phyloP scores from a whole-genome alignment of 2,113 vertebrate genomes.

The Colistium nudipinnis region DNA sequence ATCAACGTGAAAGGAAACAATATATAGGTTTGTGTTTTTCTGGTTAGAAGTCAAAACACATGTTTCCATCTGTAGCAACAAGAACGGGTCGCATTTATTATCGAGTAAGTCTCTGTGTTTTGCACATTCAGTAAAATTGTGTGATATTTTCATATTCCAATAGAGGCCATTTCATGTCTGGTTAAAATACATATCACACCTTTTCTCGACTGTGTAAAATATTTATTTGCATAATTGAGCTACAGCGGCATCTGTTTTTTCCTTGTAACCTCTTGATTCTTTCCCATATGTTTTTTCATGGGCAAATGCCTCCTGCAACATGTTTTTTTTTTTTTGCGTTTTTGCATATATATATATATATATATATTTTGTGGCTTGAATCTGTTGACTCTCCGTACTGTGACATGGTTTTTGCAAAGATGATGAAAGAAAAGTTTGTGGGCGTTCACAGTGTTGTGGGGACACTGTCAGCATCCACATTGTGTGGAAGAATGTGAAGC shows the following conservation, averaged over 20 bases:
- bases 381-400: too few species aligned
- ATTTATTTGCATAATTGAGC: background rate
- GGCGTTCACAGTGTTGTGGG: background rate
- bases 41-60: background rate
- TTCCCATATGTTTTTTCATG: background rate
- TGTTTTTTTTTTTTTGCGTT: background rate
- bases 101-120: too few species aligned
- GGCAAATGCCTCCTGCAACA: background rate
- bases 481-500: background rate
- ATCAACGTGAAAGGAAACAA: constrained; percentile 32
- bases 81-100: background rate
- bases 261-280: background rate
- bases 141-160: too few species aligned
- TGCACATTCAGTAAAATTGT: too few species aligned
- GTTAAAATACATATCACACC: too few species aligned
- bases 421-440: background rate
- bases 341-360: too few species aligned
- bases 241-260: background rate
- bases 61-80: background rate
- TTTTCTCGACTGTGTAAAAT: background rate
- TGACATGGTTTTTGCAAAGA: background rate
- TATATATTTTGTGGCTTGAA: too few species aligned
- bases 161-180: too few species aligned
- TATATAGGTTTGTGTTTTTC: background rate
- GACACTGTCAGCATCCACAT: background rate